Base-by-base conservation (phyloP, 2,888 invertebrate genomes). In the Diaperis boleti region DNA sequence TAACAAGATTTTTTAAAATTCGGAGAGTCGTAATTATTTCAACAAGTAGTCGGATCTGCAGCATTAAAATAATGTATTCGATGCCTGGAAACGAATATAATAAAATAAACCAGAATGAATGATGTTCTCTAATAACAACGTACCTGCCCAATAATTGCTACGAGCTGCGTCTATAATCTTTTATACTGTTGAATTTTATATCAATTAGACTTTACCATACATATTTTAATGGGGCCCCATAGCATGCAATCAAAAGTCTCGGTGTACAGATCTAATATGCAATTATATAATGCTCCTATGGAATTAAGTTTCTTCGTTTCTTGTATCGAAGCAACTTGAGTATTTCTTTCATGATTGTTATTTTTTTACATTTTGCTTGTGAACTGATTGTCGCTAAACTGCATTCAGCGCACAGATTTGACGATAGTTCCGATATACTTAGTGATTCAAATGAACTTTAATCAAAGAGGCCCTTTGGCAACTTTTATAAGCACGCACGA, bases 101-200 rank as follows among this genome's bases (percentile, higher is more conserved):
- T 76, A 74, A 72, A 74, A 75, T 74, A 74, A 72, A 73, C 55
- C 72, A 68, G 39, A 69, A 15, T 76, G 76, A 76, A 65, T 74
- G 77, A 77, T 76, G 77, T 73, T 74, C 74, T 62, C 52, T 77
- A 76, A 77, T 77, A 72, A 76, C 72, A 63, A 72, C 68, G 70
- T 75, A 66, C 71, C 69, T 57, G 68, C 66, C 71, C 69, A 74
- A 75, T 77, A 75, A 78, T 76, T 74, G 72, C 73, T 64, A 64
- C 66, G 70, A 71, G 69, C 66, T 69, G 63, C 62, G 71, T 62
- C 72, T 68, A 70, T 75, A 75, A 78, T 76, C 75, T 76, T n/a
- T 76, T 74, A 73, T 75, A 71, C 71, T 72, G 73, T 72, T 75
- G 75, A 72, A 76, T 77, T 77, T 76, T 77, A 69, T 72, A 77